A percentile compares a stretch with the other conserved stretches of the same genome.
phyloP scores from a whole-genome alignment of 2,113 vertebrate genomes.

The Coreoperca whiteheadi region DNA sequence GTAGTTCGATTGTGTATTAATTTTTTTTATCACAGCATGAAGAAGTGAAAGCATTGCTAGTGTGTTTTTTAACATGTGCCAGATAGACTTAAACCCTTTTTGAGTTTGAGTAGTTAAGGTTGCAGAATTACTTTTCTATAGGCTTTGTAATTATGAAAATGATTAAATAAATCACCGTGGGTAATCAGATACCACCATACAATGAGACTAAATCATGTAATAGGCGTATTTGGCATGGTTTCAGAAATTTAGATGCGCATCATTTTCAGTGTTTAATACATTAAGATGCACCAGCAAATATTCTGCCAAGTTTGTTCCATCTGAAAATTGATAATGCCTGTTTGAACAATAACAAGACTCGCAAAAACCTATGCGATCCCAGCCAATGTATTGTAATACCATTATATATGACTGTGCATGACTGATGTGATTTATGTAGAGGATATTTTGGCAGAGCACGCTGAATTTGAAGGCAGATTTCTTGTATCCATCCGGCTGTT shows the following conservation, averaged over 20 bases:
- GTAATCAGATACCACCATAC: not conserved
- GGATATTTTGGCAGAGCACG: conserved; percentile 9
- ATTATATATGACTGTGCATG: conserved; percentile 17
- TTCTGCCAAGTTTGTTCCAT: conserved; percentile 3
- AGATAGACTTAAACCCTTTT: not conserved
- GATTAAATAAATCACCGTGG: not conserved
- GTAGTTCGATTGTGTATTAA: too few species aligned
- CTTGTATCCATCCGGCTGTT: conserved; percentile 25
- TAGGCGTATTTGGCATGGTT: not conserved
- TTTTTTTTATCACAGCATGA: not conserved
- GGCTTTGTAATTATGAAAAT: conserved; percentile 4
- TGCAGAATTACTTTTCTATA: not conserved
- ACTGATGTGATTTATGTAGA: not conserved
- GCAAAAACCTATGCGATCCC: conserved; percentile 12
- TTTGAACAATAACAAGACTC: not conserved
- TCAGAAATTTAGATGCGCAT: conserved; percentile 4
- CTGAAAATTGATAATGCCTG: not conserved
- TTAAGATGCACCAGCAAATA: not conserved
- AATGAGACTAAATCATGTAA: not conserved
- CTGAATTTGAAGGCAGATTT: not conserved
- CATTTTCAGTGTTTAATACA: conserved; percentile 8
- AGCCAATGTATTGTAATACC: not conserved
- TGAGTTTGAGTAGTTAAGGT: not conserved
- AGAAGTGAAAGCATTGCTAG: not conserved
- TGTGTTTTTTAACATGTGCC: not conserved